Evolutionary conservation across 2,888 invertebrate species (phyloP).

Genomic region (Tinea pellionella): DNA sequence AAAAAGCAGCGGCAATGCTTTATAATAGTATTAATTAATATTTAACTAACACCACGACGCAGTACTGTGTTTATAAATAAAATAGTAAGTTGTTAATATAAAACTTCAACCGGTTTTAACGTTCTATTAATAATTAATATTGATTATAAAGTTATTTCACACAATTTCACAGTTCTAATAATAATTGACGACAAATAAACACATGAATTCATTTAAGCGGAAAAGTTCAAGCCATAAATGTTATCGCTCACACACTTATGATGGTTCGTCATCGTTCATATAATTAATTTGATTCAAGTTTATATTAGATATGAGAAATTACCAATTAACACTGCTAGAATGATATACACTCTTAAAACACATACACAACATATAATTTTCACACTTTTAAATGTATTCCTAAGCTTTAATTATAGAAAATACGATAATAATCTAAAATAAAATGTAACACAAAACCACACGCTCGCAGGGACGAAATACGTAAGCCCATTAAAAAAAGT

Average conservation of each 20-base stretch:
- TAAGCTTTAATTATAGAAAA: conserved; percentile 19
- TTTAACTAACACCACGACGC: too few relatives aligned
- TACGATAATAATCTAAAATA: conserved; percentile 29
- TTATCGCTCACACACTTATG: conserved; percentile 51
- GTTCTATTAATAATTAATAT: neutral
- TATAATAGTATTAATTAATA: neutral
- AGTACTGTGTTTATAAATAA: too few relatives aligned
- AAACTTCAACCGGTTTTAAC: too few relatives aligned
- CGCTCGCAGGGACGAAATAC: conserved; percentile 36
- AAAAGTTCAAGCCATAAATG: conserved; percentile 31
- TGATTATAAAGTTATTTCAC: neutral
- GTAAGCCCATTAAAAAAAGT: conserved; percentile 55
- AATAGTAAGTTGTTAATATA: too few relatives aligned
- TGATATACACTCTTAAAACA: neutral
- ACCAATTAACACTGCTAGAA: neutral
- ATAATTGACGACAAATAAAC: neutral
- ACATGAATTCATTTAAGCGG: conserved; percentile 15
- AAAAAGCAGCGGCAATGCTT: neutral
- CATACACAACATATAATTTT: neutral
- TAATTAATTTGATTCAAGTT: conserved; percentile 60
- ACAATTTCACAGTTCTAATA: neutral
- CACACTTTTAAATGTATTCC: neutral
- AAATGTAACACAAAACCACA: conserved; percentile 13
- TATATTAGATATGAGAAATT: conserved; percentile 17
- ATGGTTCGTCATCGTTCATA: conserved; percentile 61